Evolutionary conservation across 2,113 vertebrate genomes (phyloP).

Genomic region (Poeciliopsis retropinna): DNA sequence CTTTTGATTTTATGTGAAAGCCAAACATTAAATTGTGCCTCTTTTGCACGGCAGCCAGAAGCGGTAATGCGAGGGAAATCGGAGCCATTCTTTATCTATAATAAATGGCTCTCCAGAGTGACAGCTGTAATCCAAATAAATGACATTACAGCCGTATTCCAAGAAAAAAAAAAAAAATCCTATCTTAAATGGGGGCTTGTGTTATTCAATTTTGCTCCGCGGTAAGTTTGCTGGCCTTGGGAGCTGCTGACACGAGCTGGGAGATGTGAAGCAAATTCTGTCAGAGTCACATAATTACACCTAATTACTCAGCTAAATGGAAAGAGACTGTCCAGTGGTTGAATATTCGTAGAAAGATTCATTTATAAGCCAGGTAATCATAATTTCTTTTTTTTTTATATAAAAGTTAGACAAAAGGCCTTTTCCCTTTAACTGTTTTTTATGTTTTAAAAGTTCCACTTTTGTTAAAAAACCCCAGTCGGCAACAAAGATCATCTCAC

Average conservation of each 20-base stretch:
- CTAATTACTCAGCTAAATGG: conserved; percentile 57
- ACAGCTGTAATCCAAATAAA: conserved; percentile 21
- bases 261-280: conserved; percentile 15
- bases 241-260: conserved; percentile 16
- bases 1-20: conserved; percentile 1
- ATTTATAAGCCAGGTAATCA: conserved; percentile 29
- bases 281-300: background rate
- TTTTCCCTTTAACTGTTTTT: conserved; percentile 43
- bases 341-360: conserved; percentile 49
- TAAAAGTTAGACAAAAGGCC: conserved; percentile 20
- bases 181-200: conserved; percentile 19
- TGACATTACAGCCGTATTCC: conserved; percentile 24
- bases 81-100: conserved; percentile 11
- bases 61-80: conserved; percentile 15
- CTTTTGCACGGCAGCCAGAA: background rate
- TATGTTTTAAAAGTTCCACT: conserved; percentile 50
- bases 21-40: background rate
- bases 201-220: conserved; percentile 10
- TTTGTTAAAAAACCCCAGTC: conserved; percentile 32
- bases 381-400: conserved; percentile 7
- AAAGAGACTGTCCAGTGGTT: conserved; percentile 32
- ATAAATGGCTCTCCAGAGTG: conserved; percentile 26
- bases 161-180: conserved; percentile 21
- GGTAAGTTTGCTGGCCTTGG: conserved; percentile 3
- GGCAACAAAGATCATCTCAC: conserved; percentile 58